A percentile compares a stretch with the other conserved stretches of the same genome.
Evolutionary conservation across 2,113 vertebrate species (phyloP).

Genomic region (Amblyornis subalaris): DNA sequence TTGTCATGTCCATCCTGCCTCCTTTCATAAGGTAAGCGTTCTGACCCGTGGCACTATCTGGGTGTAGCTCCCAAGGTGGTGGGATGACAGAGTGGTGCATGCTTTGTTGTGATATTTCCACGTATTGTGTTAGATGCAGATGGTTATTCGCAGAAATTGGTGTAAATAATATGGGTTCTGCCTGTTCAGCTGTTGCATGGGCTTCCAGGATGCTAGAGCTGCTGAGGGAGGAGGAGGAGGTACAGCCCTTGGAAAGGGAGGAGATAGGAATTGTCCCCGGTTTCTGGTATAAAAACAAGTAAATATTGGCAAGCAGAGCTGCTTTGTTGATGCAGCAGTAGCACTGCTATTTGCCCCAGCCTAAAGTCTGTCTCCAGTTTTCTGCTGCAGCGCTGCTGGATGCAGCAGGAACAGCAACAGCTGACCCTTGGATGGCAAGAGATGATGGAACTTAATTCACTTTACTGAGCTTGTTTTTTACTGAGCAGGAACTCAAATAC

Average conservation of each 20-base stretch:
- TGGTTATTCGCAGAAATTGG: neutral
- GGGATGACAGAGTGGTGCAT: neutral
- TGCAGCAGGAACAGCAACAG: neutral
- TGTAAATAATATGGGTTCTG: neutral
- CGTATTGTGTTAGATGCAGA: neutral
- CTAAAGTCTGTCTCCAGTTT: neutral
- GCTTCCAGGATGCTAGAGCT: neutral
- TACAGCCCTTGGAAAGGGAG: neutral
- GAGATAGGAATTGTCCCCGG: neutral
- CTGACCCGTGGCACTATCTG: rapidly evolving
- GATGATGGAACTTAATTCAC: neutral
- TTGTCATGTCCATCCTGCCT: neutral
- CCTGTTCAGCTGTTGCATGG: neutral
- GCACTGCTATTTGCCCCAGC: neutral
- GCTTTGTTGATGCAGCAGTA: neutral
- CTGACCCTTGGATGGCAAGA: neutral
- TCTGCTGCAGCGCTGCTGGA: neutral
- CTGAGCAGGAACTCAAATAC: neutral
- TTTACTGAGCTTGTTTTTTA: neutral
- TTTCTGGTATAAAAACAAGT: neutral
- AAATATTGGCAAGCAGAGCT: neutral
- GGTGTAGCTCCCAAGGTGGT: neutral
- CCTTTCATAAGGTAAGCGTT: neutral
- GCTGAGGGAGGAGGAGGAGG: neutral
- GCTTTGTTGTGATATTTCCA: neutral